Conservation (phyloP, 2,113 vertebrate genomes). For the Pseudorhombus dupliciocellatus region DNA sequence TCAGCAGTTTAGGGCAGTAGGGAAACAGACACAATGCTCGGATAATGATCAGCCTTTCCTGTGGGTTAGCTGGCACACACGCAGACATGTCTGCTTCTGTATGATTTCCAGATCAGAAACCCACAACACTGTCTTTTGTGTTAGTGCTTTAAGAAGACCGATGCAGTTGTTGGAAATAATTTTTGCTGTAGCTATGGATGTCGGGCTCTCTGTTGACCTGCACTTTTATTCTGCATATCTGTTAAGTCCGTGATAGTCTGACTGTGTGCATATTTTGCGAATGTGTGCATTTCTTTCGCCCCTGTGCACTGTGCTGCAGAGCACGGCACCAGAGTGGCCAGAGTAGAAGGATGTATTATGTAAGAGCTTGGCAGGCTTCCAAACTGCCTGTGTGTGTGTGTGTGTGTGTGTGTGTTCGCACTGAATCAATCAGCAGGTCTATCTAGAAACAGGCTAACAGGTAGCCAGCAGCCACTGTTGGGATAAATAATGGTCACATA, state of each 20-base stretch:
- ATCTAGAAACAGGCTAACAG: constrained; percentile 65
- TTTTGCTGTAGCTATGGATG: constrained; percentile 18
- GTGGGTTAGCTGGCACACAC: constrained; percentile 29
- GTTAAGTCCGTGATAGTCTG: constrained; percentile 21
- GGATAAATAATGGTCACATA: constrained; percentile 71
- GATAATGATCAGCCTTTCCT: constrained; percentile 52
- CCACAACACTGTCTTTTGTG: constrained; percentile 13
- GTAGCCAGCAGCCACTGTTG: constrained; percentile 63
- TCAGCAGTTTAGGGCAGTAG: constrained; percentile 16
- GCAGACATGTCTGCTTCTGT: neutral
- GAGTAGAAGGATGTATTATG: constrained; percentile 75
- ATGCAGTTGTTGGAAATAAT: constrained; percentile 19
- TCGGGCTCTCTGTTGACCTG: constrained; percentile 15
- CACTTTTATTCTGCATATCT: constrained; percentile 30
- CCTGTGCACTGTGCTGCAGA: constrained; percentile 35
- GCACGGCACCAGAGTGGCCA: constrained; percentile 50
- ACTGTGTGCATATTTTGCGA: constrained; percentile 1
- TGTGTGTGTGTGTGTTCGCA: constrained; percentile 32
- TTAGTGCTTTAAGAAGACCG: constrained; percentile 25
- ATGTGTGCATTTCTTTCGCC: constrained; percentile 12
- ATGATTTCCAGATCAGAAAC: constrained; percentile 13
- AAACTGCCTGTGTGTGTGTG: constrained; percentile 32
- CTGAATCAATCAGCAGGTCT: constrained; percentile 57
- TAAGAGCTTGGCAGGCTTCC: constrained; percentile 75
- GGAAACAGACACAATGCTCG: constrained; percentile 54